Percentiles rank a stretch among this genome's conserved stretches.
These are phyloP conservation scores for Drosophila siamana DNA, from an alignment of 2,888 invertebrate species.

Conservation along the genomic window DNA sequence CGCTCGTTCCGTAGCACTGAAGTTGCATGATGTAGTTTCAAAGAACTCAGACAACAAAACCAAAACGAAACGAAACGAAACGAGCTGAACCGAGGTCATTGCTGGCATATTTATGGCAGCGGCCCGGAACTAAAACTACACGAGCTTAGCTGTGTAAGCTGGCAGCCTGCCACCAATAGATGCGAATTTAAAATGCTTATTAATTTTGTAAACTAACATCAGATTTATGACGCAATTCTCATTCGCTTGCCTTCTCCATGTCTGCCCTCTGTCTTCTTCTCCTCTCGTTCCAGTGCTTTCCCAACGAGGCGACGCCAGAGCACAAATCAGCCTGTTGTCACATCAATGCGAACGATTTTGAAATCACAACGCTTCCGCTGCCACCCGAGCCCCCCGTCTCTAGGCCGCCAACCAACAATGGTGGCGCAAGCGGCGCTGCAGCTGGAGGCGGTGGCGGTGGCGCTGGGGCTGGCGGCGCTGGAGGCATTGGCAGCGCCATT, in stretches of 20 bases:
- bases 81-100: slow-evolving; percentile 51
- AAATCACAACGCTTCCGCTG: slow-evolving; percentile 84
- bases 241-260: no score
- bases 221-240: slow-evolving; percentile 56
- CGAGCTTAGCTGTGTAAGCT: slow-evolving; percentile 11
- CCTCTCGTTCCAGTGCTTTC: slow-evolving; percentile 80
- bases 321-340: slow-evolving; percentile 84
- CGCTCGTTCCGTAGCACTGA: slow-evolving; percentile 61
- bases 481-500: slow-evolving; percentile 64
- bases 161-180: slow-evolving; percentile 10
- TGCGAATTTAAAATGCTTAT: slow-evolving; percentile 60
- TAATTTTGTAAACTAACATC: slow-evolving; percentile 54
- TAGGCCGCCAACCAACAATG: slow-evolving; percentile 78
- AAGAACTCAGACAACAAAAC: slow-evolving; percentile 18
- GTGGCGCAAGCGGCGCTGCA: slow-evolving; percentile 25
- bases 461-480: slow-evolving; percentile 37
- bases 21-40: slow-evolving; percentile 75
- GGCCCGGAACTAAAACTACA: neutral
- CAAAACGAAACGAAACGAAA: no score
- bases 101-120: slow-evolving; percentile 41
- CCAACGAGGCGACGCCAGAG: slow-evolving; percentile 83
- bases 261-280: slow-evolving; percentile 6
- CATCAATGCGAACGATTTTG: slow-evolving; percentile 85
- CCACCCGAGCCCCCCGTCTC: slow-evolving; percentile 85
- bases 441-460: slow-evolving; percentile 22